Conservation (phyloP, 2,113 vertebrate species). For the Paedocypris sp. region DNA sequence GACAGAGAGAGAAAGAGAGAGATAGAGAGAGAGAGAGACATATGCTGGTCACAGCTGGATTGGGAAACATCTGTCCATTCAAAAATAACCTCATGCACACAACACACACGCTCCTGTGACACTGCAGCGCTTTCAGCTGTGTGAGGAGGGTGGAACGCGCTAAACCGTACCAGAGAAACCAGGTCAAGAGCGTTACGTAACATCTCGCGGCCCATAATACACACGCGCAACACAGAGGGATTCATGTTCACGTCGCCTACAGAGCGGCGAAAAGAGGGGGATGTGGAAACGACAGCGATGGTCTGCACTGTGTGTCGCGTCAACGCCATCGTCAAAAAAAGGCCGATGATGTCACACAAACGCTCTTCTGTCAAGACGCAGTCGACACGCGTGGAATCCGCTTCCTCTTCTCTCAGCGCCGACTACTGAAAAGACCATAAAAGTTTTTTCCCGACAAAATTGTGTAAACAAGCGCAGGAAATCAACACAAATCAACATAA, state of each 20-base stretch:
- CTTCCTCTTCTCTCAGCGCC: not conserved
- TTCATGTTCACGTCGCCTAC: no score
- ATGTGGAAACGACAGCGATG: no score
- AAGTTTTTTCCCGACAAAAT: not conserved
- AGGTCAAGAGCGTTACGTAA: no score
- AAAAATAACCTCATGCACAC: not conserved
- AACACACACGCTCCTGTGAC: not conserved
- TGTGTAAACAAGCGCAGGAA: constrained; percentile 9
- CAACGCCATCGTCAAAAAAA: no score
- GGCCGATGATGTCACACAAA: constrained; percentile 6
- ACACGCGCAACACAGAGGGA: no score
- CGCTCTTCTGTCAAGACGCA: not conserved
- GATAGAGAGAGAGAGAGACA: no score
- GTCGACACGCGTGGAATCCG: not conserved
- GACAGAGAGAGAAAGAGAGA: no score
- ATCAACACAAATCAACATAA: no score
- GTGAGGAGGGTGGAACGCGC: not conserved
- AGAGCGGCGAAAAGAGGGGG: no score
- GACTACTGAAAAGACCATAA: not conserved
- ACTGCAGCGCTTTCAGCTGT: not conserved
- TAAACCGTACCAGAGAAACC: not conserved
- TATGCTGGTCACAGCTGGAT: constrained; percentile 28
- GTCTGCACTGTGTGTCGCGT: no score
- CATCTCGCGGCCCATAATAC: no score
- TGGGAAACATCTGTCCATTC: constrained; percentile 19